phyloP scores from a whole-genome alignment of 2,888 invertebrate genomes.

The Stenurella melanura region DNA sequence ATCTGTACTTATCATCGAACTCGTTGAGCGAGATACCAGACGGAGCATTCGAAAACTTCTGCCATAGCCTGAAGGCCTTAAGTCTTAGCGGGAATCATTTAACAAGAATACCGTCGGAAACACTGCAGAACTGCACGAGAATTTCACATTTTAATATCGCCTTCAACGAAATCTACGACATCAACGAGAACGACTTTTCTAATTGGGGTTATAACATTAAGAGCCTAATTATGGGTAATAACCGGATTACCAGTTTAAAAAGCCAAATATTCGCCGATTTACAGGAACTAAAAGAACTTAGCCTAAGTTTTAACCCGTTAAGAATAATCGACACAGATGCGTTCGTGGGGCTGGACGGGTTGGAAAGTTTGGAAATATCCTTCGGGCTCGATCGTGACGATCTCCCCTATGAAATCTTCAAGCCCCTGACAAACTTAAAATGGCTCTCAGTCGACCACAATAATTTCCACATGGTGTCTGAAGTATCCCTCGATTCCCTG shows the following conservation, averaged over 20 bases:
- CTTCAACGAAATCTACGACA: slow-evolving; percentile 88
- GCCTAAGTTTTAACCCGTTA: slow-evolving; percentile 93
- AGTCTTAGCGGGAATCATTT: slow-evolving; percentile 89
- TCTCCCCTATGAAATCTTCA: slow-evolving; percentile 85
- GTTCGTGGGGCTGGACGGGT: slow-evolving; percentile 84
- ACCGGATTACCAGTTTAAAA: slow-evolving; percentile 85
- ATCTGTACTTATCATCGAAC: slow-evolving; percentile 89
- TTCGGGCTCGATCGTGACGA: slow-evolving; percentile 88
- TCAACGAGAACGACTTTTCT: slow-evolving; percentile 84
- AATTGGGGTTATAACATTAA: slow-evolving; percentile 87
- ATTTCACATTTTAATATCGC: slow-evolving; percentile 92
- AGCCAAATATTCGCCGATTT: slow-evolving; percentile 84
- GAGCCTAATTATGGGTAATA: slow-evolving; percentile 88
- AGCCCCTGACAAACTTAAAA: slow-evolving; percentile 83
- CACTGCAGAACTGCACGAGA: slow-evolving; percentile 83
- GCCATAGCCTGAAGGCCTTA: slow-evolving; percentile 82
- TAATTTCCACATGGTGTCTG: slow-evolving; percentile 84
- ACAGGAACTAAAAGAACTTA: slow-evolving; percentile 88
- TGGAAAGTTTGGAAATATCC: slow-evolving; percentile 90
- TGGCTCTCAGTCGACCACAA: slow-evolving; percentile 93
- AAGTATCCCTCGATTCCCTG: slow-evolving; percentile 83
- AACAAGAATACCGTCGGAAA: slow-evolving; percentile 81
- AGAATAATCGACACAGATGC: slow-evolving; percentile 87
- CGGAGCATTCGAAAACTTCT: slow-evolving; percentile 78
- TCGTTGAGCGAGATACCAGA: slow-evolving; percentile 79